phyloP scores from a whole-genome alignment of 2,888 invertebrate genomes.

The Troilus luridus region DNA sequence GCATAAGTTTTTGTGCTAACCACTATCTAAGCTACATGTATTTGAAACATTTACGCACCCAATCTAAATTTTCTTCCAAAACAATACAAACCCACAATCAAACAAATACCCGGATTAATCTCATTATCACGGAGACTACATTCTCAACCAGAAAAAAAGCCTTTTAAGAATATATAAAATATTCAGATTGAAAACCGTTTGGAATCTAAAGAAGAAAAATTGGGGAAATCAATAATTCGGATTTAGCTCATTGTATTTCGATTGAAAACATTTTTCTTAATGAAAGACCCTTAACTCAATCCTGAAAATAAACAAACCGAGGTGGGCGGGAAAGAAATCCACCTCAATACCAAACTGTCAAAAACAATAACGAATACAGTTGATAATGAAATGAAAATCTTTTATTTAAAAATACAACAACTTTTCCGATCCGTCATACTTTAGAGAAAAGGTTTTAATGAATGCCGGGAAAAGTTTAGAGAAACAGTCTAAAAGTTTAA shows the following conservation, averaged over 20 bases:
- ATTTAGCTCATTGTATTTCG: background rate
- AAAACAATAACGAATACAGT: constrained; percentile 5
- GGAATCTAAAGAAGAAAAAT: background rate
- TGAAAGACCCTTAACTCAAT: background rate
- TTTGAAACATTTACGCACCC: too few species aligned
- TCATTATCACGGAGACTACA: too few species aligned
- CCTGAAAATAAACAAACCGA: background rate
- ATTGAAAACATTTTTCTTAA: background rate
- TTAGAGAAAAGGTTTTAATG: constrained; percentile 44
- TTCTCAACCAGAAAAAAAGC: background rate
- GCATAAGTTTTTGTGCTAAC: too few species aligned
- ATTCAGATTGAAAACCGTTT: background rate
- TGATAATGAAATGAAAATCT: constrained; percentile 22
- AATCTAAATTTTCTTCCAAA: too few species aligned
- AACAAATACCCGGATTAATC: too few species aligned
- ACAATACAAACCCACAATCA: too few species aligned
- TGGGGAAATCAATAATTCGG: background rate
- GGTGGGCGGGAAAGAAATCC: background rate
- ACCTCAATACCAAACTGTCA: constrained; percentile 12
- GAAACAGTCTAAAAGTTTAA: constrained; percentile 35
- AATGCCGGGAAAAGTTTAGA: constrained; percentile 22
- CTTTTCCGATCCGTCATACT: constrained; percentile 30
- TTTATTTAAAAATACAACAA: constrained; percentile 30
- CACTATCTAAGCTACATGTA: too few species aligned
- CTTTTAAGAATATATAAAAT: too few species aligned